Evolutionary conservation across 2,797 vertebrate genomes (phyloP).

Genomic region (Sarcophilus harrisii): DNA sequence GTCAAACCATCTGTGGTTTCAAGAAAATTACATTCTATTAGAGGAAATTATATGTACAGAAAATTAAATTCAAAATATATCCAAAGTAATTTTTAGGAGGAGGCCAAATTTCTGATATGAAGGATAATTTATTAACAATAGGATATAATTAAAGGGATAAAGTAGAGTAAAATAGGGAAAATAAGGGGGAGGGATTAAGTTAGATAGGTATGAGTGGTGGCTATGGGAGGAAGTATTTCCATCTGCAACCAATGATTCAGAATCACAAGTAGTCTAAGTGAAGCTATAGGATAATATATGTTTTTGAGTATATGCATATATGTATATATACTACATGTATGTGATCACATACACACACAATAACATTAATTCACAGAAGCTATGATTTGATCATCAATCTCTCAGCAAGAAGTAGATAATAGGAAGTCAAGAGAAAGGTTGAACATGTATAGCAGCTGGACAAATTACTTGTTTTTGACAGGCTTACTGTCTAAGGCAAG

Average conservation of each 20-base stretch:
- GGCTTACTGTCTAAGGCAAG: background rate
- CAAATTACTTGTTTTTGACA: background rate
- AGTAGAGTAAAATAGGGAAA: too few species aligned
- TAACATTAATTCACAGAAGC: background rate
- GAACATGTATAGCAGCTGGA: background rate
- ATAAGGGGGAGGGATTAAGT: too few species aligned
- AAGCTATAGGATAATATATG: background rate
- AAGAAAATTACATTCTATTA: too few species aligned
- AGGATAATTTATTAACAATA: too few species aligned
- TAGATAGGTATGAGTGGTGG: too few species aligned
- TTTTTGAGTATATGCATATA: background rate
- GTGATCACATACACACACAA: too few species aligned
- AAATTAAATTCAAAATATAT: too few species aligned
- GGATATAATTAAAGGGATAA: too few species aligned
- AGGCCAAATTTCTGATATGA: too few species aligned
- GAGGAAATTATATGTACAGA: too few species aligned
- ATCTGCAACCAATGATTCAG: background rate
- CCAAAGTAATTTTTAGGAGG: too few species aligned
- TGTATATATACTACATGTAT: background rate
- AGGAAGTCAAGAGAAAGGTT: background rate
- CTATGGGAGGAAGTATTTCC: background rate
- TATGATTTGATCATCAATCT: background rate
- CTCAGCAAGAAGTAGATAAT: background rate
- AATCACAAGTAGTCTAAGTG: background rate
- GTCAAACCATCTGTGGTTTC: too few species aligned